Base-by-base conservation (phyloP, 2,888 invertebrate genomes). In the Watsonalla binaria region DNA sequence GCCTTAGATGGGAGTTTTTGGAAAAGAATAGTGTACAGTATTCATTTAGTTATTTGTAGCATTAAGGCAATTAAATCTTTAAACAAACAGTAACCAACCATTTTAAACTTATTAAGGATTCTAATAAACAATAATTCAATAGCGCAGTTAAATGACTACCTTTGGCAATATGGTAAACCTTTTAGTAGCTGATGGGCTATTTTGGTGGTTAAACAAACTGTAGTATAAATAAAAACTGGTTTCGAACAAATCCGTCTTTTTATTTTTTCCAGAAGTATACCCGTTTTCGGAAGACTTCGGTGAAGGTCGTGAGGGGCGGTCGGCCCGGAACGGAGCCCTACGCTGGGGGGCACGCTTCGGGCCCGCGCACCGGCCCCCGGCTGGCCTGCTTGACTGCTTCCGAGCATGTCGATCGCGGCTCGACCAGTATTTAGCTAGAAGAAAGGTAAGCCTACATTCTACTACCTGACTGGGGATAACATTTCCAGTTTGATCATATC, bases 371-470 rank as follows among this genome's bases (percentile, higher is more conserved):
- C 76, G 84, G 0, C 91, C 92, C 0, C 83, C 89, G 5, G 71
- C 92, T 2, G 92, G 94, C 37, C 89, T 96, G 45, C 94, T 95
- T 76, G 95, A 95, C 70, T 96, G 96, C 80, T 94, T 96, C 77
- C 85, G 94, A 56, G 94, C 94, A 11, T 96, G 96, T 72, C 92
- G 96, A 50, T 93, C 94, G 34, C 92, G 94, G 56, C 86, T 96
- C 49, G 94, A 95, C 72, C 95, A 96, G 81, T 96, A 96, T 72
- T 89, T 96, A 59, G 96, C 96, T 5, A 94, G 95, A 75, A 91
- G 96, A 80, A 94, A 96, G 93, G 96, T 96, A 66, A 51, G 55
- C 1, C n/a, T 50, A 48, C 15, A 2, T 15, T 14, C n/a, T n/a
- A n/a, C n/a, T n/a, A n/a, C n/a, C n/a, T n/a, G n/a, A n/a, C n/a